These are phyloP conservation scores for Xiphophorus couchianus DNA, from an alignment of 2,113 vertebrate species.

Conservation along the genomic window DNA sequence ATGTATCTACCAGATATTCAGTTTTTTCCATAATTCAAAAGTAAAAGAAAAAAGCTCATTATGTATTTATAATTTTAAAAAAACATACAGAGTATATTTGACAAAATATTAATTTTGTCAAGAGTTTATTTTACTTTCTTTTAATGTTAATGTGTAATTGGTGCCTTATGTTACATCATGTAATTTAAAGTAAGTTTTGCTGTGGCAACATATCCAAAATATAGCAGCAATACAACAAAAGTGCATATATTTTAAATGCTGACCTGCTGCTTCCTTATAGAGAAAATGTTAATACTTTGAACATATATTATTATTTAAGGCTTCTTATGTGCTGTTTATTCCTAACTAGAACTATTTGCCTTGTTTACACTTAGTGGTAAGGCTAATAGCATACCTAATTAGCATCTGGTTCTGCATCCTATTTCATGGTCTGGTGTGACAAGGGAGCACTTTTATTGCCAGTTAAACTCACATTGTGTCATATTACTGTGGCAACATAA, in stretches of 20 bases:
- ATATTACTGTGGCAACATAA: too few relatives aligned
- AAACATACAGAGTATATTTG: too few relatives aligned
- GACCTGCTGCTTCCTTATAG: neutral
- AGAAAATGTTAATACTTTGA: neutral
- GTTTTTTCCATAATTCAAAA: neutral
- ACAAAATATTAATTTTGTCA: neutral
- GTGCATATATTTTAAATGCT: neutral
- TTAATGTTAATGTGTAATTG: constrained; percentile 31
- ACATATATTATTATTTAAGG: neutral
- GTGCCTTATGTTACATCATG: constrained; percentile 8
- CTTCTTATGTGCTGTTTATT: too few relatives aligned
- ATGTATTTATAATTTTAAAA: too few relatives aligned
- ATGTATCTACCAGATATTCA: neutral
- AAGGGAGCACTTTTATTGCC: too few relatives aligned
- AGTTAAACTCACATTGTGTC: too few relatives aligned
- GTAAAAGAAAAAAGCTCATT: neutral
- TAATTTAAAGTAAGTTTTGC: constrained; percentile 7
- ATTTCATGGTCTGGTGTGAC: too few relatives aligned
- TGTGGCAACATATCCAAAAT: neutral
- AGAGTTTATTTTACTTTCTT: constrained; percentile 44
- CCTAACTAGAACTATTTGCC: too few relatives aligned
- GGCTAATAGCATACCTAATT: too few relatives aligned
- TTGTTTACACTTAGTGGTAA: too few relatives aligned
- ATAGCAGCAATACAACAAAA: neutral
- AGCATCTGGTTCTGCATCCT: too few relatives aligned